These are phyloP conservation scores for Antheraea yamamai DNA, from an alignment of 2,888 invertebrate genomes.

Conservation along the genomic window DNA sequence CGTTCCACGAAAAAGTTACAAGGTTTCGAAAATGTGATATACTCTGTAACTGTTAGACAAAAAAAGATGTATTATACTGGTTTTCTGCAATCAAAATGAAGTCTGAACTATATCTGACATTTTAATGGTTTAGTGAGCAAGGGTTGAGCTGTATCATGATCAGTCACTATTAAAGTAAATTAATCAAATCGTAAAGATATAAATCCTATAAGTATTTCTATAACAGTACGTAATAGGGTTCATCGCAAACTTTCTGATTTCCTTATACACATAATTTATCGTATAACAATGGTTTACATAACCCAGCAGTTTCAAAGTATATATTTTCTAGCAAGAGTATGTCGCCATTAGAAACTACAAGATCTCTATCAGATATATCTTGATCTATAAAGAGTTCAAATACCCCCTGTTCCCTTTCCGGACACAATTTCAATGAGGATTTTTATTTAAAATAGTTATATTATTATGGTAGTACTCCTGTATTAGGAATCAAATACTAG, in stretches of 20 bases:
- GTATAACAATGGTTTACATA: neutral
- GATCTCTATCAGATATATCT: neutral
- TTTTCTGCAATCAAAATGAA: neutral
- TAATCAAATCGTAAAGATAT: neutral
- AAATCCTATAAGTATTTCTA: neutral
- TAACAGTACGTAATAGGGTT: neutral
- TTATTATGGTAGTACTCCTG: neutral
- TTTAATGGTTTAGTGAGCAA: neutral
- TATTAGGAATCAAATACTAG: too few relatives aligned
- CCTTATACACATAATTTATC: neutral
- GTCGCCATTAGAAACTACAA: neutral
- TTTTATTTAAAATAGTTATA: neutral
- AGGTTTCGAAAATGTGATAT: neutral
- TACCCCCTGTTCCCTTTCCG: neutral
- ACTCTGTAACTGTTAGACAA: neutral
- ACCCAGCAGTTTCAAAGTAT: neutral
- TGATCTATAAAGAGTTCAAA: neutral
- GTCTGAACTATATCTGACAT: neutral
- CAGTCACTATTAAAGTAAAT: neutral
- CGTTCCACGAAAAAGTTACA: too few relatives aligned
- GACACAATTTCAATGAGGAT: neutral
- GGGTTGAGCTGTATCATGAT: neutral
- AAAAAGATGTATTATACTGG: neutral
- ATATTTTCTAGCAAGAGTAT: neutral
- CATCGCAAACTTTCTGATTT: neutral